Evolutionary conservation across 1,140 invertebrate species (phyloP).

Genomic region (Drosophila hydei): DNA sequence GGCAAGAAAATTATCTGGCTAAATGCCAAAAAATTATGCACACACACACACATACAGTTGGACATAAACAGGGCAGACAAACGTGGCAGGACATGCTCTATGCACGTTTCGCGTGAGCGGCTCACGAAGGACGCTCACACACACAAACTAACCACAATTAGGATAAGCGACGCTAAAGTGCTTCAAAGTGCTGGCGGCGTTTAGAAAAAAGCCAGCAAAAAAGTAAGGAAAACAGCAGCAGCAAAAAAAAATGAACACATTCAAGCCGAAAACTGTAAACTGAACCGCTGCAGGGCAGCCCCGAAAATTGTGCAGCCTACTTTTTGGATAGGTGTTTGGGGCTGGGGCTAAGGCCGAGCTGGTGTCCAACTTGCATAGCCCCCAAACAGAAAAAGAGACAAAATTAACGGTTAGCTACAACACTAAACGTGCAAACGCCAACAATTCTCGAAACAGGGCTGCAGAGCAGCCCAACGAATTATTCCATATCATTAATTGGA

Average conservation of each 20-base stretch:
- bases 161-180: constrained; percentile 65
- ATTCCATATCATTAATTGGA: background rate
- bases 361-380: constrained; percentile 28
- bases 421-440: constrained; percentile 51
- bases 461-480: constrained; percentile 4
- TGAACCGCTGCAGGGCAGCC: constrained; percentile 38
- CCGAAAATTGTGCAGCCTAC: constrained; percentile 56
- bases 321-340: constrained; percentile 11
- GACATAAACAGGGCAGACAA: constrained; percentile 37
- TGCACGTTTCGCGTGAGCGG: constrained; percentile 54
- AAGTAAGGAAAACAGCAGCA: constrained; percentile 11
- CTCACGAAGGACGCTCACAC: constrained; percentile 51
- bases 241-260: constrained; percentile 28
- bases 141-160: constrained; percentile 63
- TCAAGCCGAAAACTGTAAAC: constrained; percentile 40
- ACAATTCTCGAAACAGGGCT: constrained; percentile 37
- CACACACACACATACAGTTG: constrained; percentile 31
- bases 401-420: constrained; percentile 54
- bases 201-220: constrained; percentile 34
- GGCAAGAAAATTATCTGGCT: constrained; percentile 64
- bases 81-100: constrained; percentile 55
- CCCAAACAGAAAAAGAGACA: constrained; percentile 29
- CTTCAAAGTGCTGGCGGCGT: constrained; percentile 55
- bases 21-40: constrained; percentile 63
- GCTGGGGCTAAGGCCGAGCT: background rate